Conservation (phyloP, 2,797 vertebrate species). For the Clarias pachynema region DNA sequence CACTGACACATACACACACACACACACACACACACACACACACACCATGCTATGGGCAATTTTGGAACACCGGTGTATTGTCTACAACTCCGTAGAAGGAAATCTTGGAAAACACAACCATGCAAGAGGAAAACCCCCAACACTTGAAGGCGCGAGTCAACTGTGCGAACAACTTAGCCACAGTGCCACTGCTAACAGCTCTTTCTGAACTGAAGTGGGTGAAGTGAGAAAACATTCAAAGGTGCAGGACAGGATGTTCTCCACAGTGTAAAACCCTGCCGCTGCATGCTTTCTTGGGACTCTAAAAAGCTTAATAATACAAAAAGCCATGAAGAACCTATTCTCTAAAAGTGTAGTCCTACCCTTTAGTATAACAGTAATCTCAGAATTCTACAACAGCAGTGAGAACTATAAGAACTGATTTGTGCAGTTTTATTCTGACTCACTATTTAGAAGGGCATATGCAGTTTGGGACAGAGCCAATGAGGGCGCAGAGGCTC, state of each 20-base stretch:
- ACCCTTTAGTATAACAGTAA: neutral
- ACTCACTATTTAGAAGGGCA: constrained; percentile 19
- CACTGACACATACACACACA: no score
- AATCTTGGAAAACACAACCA: no score
- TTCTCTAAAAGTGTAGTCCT: neutral
- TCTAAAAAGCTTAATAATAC: neutral
- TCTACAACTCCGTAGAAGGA: no score
- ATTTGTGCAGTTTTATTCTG: constrained; percentile 14
- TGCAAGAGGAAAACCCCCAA: no score
- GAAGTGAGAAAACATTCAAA: neutral
- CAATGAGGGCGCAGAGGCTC: constrained; percentile 7
- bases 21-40: no score
- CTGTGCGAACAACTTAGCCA: no score
- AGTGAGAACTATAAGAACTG: neutral
- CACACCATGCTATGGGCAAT: no score
- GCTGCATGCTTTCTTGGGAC: neutral
- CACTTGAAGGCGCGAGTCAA: no score
- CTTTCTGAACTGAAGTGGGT: neutral
- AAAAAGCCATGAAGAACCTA: neutral
- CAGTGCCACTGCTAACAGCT: neutral
- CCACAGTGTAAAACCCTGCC: neutral
- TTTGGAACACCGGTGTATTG: no score
- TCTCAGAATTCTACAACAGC: neutral
- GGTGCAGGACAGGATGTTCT: neutral
- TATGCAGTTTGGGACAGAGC: constrained; percentile 25